Evolutionary conservation across 30 jellyfish, hydroid and myxozoan genomes (phyloP).

Genomic region (Hydractinia symbiolongicarpus): DNA sequence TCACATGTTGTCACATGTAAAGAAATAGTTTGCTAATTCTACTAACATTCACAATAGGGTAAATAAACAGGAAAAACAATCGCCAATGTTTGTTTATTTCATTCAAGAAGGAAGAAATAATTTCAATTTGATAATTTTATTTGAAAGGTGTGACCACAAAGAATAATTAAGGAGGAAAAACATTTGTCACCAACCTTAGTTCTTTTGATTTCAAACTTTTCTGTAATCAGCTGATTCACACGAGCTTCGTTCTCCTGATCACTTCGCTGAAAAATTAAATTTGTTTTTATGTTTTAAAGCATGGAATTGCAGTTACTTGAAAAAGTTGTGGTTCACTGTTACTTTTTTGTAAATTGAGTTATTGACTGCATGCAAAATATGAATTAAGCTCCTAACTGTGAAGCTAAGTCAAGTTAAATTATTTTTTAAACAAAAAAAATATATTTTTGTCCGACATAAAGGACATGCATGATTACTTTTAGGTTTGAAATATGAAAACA

Average conservation of each 20-base stretch:
- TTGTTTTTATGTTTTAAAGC: not conserved
- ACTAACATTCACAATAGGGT: not conserved
- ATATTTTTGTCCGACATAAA: no score
- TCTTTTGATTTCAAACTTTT: constrained; percentile 28
- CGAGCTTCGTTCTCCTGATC: constrained; percentile 21
- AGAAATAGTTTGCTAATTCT: not conserved
- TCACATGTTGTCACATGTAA: no score
- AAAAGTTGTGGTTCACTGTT: no score
- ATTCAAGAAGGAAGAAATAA: no score
- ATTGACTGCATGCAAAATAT: no score
- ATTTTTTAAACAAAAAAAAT: no score
- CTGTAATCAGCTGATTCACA: constrained; percentile 13
- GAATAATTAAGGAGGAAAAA: not conserved
- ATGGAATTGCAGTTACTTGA: no score
- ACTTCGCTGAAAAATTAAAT: not conserved
- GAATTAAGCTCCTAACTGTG: not conserved
- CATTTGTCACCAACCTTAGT: not conserved
- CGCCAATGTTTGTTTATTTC: no score
- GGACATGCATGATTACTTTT: no score
- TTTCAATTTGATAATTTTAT: no score
- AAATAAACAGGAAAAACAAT: no score
- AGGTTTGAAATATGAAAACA: not conserved
- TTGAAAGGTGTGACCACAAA: not conserved
- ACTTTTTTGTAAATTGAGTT: no score
- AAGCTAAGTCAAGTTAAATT: not conserved